Evolutionary conservation across 1,140 invertebrate species (phyloP).

Genomic region (Mycetomoellerius zeteki): DNA sequence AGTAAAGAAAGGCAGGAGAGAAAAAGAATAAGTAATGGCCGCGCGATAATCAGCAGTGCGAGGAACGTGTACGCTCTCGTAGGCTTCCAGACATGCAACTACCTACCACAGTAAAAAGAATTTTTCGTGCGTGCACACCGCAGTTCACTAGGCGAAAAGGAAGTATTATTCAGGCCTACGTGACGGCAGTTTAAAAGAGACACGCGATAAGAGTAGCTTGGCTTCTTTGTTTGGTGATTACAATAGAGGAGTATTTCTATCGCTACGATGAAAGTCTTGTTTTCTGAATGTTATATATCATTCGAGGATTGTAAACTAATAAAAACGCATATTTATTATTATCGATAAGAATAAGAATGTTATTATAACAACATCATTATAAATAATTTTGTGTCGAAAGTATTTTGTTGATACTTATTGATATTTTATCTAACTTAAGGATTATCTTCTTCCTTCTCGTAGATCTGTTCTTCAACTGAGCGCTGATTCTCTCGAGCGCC

Average conservation of each 20-base stretch:
- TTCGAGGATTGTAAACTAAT: not conserved
- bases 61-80: slow-evolving; percentile 19
- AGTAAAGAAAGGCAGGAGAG: slow-evolving; percentile 1
- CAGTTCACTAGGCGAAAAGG: slow-evolving; percentile 1
- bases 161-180: slow-evolving; percentile 47
- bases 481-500: too few relatives aligned
- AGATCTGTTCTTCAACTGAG: too few relatives aligned
- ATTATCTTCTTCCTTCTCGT: not conserved
- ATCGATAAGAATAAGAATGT: not conserved
- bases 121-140: slow-evolving; percentile 50
- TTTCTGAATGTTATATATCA: slow-evolving; percentile 8
- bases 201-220: slow-evolving; percentile 36
- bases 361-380: not conserved
- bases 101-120: slow-evolving; percentile 47
- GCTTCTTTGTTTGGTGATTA: slow-evolving; percentile 6
- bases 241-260: not conserved
- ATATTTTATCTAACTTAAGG: not conserved
- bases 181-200: slow-evolving; percentile 25
- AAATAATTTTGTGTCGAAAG: not conserved
- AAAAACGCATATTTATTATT: slow-evolving; percentile 8
- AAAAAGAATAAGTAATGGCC: slow-evolving; percentile 38
- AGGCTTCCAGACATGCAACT: slow-evolving; percentile 49
- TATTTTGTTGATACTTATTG: not conserved
- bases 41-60: slow-evolving; percentile 37
- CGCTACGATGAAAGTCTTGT: slow-evolving; percentile 1